Conservation (phyloP, 2,888 invertebrate genomes). For the Allygus modestus region DNA sequence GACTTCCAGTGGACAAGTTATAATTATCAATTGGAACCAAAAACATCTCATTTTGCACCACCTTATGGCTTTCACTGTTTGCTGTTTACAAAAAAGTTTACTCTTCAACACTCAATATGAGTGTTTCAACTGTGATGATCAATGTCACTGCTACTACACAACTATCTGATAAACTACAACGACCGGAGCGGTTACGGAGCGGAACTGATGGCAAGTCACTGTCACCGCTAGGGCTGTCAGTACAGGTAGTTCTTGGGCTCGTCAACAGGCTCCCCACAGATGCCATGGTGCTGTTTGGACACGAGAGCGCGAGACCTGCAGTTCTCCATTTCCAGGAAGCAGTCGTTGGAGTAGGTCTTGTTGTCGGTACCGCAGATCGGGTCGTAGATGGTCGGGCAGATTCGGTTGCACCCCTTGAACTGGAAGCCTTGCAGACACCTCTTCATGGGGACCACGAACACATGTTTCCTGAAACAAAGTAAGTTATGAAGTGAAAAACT, state of each 20-base stretch:
- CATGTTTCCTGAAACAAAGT: conserved; percentile 83
- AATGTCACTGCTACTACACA: neutral
- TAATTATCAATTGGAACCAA: neutral
- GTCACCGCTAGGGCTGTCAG: conserved; percentile 67
- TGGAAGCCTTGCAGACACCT: conserved; percentile 90
- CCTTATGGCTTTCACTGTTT: conserved; percentile 1
- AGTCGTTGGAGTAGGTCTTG: conserved; percentile 95
- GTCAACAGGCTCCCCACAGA: conserved; percentile 90
- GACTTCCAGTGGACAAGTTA: too few relatives aligned
- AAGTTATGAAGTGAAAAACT: conserved; percentile 18
- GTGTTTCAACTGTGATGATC: neutral
- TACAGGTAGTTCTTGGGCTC: conserved; percentile 94
- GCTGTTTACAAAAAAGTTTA: neutral
- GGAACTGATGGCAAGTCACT: neutral
- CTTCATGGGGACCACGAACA: conserved; percentile 93
- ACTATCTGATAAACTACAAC: neutral
- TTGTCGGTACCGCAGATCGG: conserved; percentile 96
- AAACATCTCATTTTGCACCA: neutral
- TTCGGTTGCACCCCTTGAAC: conserved; percentile 91
- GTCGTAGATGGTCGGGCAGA: conserved; percentile 91
- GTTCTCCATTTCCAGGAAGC: conserved; percentile 94
- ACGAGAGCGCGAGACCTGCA: conserved; percentile 90
- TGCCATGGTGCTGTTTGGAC: conserved; percentile 87
- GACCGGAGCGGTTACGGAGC: neutral
- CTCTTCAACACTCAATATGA: conserved; percentile 46